A percentile compares a stretch with the other conserved stretches of the same genome.
These are phyloP conservation scores for Iphiclides podalirius DNA, from an alignment of 2,888 invertebrate genomes.

Conservation along the genomic window DNA sequence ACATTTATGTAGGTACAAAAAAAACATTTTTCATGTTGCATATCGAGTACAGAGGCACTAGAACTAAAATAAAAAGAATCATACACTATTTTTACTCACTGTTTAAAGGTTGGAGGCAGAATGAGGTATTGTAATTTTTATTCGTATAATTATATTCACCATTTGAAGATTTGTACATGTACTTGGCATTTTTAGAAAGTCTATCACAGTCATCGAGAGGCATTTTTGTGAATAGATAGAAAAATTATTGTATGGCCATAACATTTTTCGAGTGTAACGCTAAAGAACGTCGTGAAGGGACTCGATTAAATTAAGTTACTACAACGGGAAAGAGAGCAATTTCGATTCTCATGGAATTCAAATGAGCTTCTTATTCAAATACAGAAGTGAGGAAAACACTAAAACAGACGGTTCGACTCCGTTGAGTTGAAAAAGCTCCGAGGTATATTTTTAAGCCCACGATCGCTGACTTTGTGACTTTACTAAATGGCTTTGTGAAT, in stretches of 20 bases:
- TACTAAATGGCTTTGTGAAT: conserved; percentile 30
- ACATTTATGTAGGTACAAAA: too few species aligned
- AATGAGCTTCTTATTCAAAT: conserved; percentile 79
- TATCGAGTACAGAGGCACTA: too few species aligned
- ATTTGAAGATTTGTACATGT: too few species aligned
- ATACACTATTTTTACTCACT: too few species aligned
- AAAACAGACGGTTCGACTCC: conserved; percentile 60
- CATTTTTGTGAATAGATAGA: conserved; percentile 5
- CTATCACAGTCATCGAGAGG: too few species aligned
- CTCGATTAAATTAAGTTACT: conserved; percentile 78
- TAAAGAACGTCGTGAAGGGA: conserved; percentile 66
- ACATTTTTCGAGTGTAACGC: conserved; percentile 39
- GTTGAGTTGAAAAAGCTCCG: conserved; percentile 49
- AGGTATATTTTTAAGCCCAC: conserved; percentile 46
- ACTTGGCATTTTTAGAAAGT: too few species aligned
- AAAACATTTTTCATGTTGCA: too few species aligned
- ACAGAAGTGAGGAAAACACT: conserved; percentile 60
- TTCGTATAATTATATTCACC: too few species aligned
- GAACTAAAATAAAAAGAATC: too few species aligned
- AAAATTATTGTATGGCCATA: conserved; percentile 17
- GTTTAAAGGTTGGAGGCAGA: too few species aligned
- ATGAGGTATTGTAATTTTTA: too few species aligned
- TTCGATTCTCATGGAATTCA: conserved; percentile 77
- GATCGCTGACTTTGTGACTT: conserved; percentile 39
- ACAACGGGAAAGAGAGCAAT: conserved; percentile 73